These are phyloP conservation scores for Drosophila eugracilis DNA, from an alignment of 1,140 invertebrate species.

Conservation along the genomic window DNA sequence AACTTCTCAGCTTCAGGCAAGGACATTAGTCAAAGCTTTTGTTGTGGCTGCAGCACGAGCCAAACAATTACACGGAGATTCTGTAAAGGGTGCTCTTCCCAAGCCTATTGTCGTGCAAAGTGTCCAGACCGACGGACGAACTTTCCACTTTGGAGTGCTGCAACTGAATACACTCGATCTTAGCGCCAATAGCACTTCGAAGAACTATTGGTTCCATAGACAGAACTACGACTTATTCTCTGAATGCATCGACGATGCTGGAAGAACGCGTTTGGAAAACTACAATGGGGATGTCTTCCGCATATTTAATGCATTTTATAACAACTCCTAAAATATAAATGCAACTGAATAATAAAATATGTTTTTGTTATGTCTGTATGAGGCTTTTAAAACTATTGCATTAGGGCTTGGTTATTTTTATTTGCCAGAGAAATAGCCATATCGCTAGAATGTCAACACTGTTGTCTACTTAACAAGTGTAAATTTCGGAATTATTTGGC, in stretches of 20 bases:
- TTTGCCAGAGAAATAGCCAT: background rate
- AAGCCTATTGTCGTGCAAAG: conserved; percentile 93
- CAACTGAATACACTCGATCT: conserved; percentile 94
- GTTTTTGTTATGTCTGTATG: conserved; percentile 20
- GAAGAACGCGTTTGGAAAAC: conserved; percentile 88
- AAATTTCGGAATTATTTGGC: conserved; percentile 17
- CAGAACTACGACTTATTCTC: conserved; percentile 89
- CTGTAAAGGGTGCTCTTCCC: conserved; percentile 85
- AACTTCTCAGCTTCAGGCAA: conserved; percentile 88
- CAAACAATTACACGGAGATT: conserved; percentile 89
- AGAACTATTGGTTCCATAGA: conserved; percentile 91
- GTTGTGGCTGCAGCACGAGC: conserved; percentile 89
- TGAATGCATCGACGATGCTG: conserved; percentile 87
- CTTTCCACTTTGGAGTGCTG: conserved; percentile 92
- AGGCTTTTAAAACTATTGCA: background rate
- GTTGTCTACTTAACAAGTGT: background rate
- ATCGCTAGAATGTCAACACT: conserved; percentile 6
- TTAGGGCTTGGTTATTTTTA: too few species aligned
- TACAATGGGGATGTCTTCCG: conserved; percentile 93
- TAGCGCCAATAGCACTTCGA: conserved; percentile 86
- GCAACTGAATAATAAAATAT: conserved; percentile 19
- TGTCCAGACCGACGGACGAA: conserved; percentile 90
- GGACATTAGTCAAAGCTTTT: conserved; percentile 90
- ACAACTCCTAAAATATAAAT: conserved; percentile 84
- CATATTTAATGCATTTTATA: conserved; percentile 91